These are phyloP conservation scores for Charina bottae DNA, from an alignment of 2,113 vertebrate genomes.

Conservation along the genomic window DNA sequence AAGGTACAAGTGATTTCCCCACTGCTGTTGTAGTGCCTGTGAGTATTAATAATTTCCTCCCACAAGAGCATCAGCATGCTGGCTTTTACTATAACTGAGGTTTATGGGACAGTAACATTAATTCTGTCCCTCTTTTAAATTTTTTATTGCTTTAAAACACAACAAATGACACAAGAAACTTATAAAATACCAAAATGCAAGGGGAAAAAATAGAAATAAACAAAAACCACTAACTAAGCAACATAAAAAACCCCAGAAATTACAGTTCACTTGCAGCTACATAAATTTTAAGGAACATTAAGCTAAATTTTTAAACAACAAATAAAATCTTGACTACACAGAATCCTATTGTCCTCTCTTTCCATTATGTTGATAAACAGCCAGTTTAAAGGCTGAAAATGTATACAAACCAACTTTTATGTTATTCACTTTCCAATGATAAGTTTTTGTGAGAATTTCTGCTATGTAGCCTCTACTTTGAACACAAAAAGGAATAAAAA, in stretches of 20 bases:
- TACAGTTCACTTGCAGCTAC: neutral
- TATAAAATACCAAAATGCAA: neutral
- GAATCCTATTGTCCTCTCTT: neutral
- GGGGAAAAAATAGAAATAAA: neutral
- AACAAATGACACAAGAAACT: neutral
- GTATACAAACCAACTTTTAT: neutral
- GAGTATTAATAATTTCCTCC: conserved; percentile 3
- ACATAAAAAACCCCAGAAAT: neutral
- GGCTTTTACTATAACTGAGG: neutral
- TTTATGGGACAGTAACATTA: conserved; percentile 30
- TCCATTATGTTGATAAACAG: neutral
- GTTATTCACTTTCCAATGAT: neutral
- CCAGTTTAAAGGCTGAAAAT: neutral
- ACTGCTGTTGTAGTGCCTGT: neutral
- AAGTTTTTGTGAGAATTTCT: neutral
- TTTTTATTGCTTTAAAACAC: neutral
- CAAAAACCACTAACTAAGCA: neutral
- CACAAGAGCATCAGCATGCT: neutral
- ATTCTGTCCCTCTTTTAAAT: neutral
- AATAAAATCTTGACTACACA: neutral
- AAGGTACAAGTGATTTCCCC: neutral
- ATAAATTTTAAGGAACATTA: neutral
- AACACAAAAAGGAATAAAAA: conserved; percentile 36
- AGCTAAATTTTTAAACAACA: neutral
- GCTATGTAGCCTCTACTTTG: neutral